Evolutionary conservation across 2,113 vertebrate species (phyloP).

Genomic region (Rhizomys pruinosus): DNA sequence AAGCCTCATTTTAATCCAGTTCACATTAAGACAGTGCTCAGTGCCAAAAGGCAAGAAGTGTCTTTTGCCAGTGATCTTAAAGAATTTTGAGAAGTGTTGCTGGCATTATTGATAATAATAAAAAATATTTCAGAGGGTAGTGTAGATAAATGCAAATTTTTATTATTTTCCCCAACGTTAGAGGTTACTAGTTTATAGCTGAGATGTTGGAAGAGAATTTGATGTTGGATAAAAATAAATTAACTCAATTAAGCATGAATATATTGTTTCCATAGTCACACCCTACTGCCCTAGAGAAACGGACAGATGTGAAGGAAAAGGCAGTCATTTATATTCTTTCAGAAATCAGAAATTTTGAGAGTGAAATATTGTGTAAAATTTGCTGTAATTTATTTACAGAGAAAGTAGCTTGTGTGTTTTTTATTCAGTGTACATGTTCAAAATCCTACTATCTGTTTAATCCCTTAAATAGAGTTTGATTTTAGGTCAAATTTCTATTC

Average conservation of each 20-base stretch:
- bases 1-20: constrained; percentile 53
- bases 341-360: background rate
- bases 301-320: background rate
- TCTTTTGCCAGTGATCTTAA: background rate
- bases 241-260: background rate
- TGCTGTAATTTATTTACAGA: background rate
- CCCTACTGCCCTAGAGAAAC: background rate
- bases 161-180: background rate
- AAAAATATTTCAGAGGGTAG: constrained; percentile 1
- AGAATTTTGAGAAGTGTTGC: constrained; percentile 4
- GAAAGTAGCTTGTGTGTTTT: background rate
- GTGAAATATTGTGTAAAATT: background rate
- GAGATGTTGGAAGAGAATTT: background rate
- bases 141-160: background rate
- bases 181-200: background rate
- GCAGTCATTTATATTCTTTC: background rate
- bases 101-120: constrained; percentile 42
- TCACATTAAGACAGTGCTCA: constrained; percentile 53
- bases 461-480: background rate
- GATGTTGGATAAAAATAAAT: background rate
- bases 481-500: background rate
- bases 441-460: background rate
- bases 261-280: background rate
- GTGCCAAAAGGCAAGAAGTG: background rate
- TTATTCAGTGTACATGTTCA: background rate